Conservation (phyloP, 2,113 vertebrate genomes). For the Beaufortia kweichowensis region DNA sequence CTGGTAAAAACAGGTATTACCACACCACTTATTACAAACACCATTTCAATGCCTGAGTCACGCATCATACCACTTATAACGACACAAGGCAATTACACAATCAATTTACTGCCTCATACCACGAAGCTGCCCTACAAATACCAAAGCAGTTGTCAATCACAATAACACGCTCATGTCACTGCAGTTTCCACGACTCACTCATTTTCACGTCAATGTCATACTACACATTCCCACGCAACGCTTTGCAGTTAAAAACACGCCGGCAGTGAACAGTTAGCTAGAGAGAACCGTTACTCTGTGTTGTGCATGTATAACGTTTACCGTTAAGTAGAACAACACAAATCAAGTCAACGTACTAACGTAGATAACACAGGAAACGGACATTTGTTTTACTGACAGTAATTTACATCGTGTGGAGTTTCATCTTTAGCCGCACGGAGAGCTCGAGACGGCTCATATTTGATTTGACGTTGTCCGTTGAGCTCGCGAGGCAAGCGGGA, state of each 20-base stretch:
- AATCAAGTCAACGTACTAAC: neutral
- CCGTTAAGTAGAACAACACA: neutral
- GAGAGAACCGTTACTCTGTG: neutral
- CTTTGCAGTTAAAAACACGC: slow-evolving; percentile 8
- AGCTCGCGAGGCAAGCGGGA: slow-evolving; percentile 6
- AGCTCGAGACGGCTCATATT: slow-evolving; percentile 16
- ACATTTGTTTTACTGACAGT: neutral
- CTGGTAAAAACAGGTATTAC: neutral
- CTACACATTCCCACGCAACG: slow-evolving; percentile 16
- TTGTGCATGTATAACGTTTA: neutral
- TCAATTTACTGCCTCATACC: neutral
- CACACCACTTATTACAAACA: neutral
- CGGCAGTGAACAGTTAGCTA: neutral
- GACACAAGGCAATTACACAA: neutral
- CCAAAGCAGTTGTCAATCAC: neutral
- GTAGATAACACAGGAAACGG: neutral
- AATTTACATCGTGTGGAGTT: neutral
- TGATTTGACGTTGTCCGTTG: slow-evolving; percentile 27
- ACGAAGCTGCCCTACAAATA: slow-evolving; percentile 13
- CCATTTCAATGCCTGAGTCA: neutral
- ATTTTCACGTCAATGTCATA: neutral
- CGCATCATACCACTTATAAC: neutral
- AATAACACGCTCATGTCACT: neutral
- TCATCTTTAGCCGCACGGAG: neutral
- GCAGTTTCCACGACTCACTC: neutral